Evolutionary conservation across 2,888 invertebrate genomes (phyloP), one percentile per base, ranked within the genome.

Genomic region (Amorpha juglandis): DNA sequence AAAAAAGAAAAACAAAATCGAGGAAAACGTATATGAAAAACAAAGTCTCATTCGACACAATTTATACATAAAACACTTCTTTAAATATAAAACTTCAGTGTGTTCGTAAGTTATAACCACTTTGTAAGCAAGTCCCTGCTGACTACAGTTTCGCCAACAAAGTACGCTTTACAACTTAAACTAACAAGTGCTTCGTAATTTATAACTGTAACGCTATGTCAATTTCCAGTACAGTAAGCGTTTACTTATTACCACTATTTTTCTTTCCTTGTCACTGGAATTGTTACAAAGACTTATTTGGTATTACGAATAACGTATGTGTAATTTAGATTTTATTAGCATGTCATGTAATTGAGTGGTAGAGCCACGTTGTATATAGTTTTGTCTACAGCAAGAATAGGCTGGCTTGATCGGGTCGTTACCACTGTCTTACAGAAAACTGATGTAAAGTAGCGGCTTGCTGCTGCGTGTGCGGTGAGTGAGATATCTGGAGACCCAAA

Each of bases 141-240:
- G 53, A 33, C 12, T 27, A 14, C 33, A 27, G n/a, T 14, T 52
- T 27, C 27, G 14, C 53, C n/a, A n/a, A 53, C 53, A 53, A 53
- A 53, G 53, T 53, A 33, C 33, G 33, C 9, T 53, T 53, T 53
- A 33, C 53, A 53, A 53, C 45, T 52, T 53, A 53, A 53, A 65
- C 62, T 67, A 65, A 67, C 67, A 63, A 52, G 68, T 71, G 67
- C 67, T 69, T 74, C 67, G 69, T 67, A 42, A 58, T 58, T 58
- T 58, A 42, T 58, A 58, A 53, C 62, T 62, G 58, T 38, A 42
- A 50, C 38, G 65, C 52, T 27, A 1, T 42, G 38, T 65, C 65
- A 58, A 67, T 47, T 65, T 47, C 11, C 38, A 42, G 42, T 38
- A 3, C 38, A 51, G 52, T 33, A 58, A 58, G 19, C 42, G 19